Evolutionary conservation across 2,113 vertebrate species (phyloP), one percentile per base, ranked within the genome.

Genomic region (Siniperca chuatsi): DNA sequence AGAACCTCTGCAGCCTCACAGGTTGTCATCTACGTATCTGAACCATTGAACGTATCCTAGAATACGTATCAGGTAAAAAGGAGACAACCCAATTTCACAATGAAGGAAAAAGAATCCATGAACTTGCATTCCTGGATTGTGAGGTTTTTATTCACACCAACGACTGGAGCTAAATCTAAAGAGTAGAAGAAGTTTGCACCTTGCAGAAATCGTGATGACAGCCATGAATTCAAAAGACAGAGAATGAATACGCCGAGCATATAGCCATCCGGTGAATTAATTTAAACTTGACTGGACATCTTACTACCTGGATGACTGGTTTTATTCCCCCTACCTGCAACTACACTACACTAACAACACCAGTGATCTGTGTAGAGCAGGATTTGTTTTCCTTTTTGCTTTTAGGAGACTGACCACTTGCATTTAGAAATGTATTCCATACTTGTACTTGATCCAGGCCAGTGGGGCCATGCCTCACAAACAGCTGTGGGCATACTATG

Each of bases 1-100:
- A 4, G 76, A 21, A 70, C 52, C 35, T 60, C 12, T 3, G 64
- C 78, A 67, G 62, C 42, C 10, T 79, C 66, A 37, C 65, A 61
- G 78, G 74, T 79, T 81, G 69, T 82, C 68, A 61, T 85, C 42
- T 12, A 23, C n/a, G 9, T 52, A 42, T 82, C 71, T 83, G 54
- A 84, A 80, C 21, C 76, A 42, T 77, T 79, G 6, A 76, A 81
- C 48, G 61, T 25, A 44, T 71, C 66, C 55, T 66, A 11, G 74
- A 85, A 69, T 55, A 76, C 40, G 21, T 78, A 67, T 65, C 72
- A 42, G 54, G 64, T 65, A 18, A 74, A 87, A 85, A 62, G 48
- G 33, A 78, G 83, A 78, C 37, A 75, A 81, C 13, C 67, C 52
- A 64, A 55, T 79, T 81, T 81, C 65, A 58, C 75, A 21, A 65